Base-by-base conservation (phyloP, 2,888 invertebrate species). In the Cartodere bifasciata region DNA sequence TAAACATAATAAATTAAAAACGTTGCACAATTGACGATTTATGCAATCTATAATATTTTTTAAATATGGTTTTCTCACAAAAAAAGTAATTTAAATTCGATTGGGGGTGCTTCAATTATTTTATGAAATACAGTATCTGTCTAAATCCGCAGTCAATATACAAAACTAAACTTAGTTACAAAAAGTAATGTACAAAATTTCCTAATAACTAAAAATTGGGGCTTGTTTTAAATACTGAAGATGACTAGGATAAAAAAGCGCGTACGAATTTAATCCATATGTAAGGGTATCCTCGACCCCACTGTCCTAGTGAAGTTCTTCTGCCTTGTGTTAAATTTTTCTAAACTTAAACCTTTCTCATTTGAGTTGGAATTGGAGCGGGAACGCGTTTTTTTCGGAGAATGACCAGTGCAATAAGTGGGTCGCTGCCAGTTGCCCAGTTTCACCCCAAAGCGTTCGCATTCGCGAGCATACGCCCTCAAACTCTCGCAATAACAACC, bases 401-500 rank as follows among this genome's bases (percentile, higher is more conserved):
- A 24, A 6, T 20, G 17, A 12, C 28, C 22, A 22, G 26, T 30
- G 17, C 43, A 43, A 4, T 32, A 29, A 21, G 34, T 39, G 27
- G 68, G 65, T 27, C 66, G 64, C 36, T 76, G 68, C 88, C 88
- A 90, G 41, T 76, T 69, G 1, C 64, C 64, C 27, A 84, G 62
- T 36, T 70, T 65, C 1, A 80, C 78, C 0, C 87, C 87, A 22
- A 82, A 58, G 13, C 87, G 67, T 38, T 76, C 69, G 53, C 92
- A 92, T 56, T 87, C 87, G 41, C 86, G 75, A 1, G 84, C 83
- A 53, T 91, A 92, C 2, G 91, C 91, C 31, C 79, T 75, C 49
- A 91, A 76, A 37, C 87, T 82, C 44, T 90, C 87, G 58, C 92
- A 92, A 55, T 88, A 84, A 48, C 92, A 92, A 48, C 72, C 69